Conservation (phyloP, 2,888 invertebrate genomes). For the Phania funesta region DNA sequence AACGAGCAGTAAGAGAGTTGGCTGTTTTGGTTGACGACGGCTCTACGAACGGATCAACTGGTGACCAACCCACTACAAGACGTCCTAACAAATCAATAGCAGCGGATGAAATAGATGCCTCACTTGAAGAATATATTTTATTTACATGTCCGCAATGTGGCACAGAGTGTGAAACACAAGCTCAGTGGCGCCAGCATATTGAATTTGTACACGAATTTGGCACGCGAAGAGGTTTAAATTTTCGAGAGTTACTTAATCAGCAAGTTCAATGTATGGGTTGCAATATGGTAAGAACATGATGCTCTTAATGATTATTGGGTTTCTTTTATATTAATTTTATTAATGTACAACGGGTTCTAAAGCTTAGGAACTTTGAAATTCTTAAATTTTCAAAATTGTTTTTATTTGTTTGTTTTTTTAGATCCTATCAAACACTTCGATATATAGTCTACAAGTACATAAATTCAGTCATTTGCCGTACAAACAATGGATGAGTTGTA, state of each 20-base stretch:
- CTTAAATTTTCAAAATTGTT: not conserved
- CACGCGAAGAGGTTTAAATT: constrained; percentile 74
- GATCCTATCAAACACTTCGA: constrained; percentile 72
- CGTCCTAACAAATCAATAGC: not conserved
- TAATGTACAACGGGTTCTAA: not conserved
- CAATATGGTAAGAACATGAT: constrained; percentile 69
- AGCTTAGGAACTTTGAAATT: not conserved
- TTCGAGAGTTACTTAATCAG: constrained; percentile 72
- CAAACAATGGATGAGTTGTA: constrained; percentile 76
- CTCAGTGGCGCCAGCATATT: constrained; percentile 76
- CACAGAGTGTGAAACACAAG: constrained; percentile 73
- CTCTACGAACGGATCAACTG: constrained; percentile 67
- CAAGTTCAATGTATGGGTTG: constrained; percentile 74
- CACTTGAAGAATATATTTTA: constrained; percentile 74
- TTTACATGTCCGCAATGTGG: constrained; percentile 76
- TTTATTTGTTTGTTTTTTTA: constrained; percentile 46
- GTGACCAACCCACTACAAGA: constrained; percentile 15
- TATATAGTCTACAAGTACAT: constrained; percentile 73
- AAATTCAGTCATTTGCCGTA: constrained; percentile 75
- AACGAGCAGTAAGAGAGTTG: constrained; percentile 41
- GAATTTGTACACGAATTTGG: constrained; percentile 76
- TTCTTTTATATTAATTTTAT: not conserved
- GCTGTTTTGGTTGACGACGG: constrained; percentile 69
- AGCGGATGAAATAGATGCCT: constrained; percentile 52
- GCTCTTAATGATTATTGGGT: not conserved